Percentiles rank a stretch among this genome's conserved stretches.
Conservation (phyloP, 1,140 invertebrate genomes). For the Macrosteles quadrilineatus region DNA sequence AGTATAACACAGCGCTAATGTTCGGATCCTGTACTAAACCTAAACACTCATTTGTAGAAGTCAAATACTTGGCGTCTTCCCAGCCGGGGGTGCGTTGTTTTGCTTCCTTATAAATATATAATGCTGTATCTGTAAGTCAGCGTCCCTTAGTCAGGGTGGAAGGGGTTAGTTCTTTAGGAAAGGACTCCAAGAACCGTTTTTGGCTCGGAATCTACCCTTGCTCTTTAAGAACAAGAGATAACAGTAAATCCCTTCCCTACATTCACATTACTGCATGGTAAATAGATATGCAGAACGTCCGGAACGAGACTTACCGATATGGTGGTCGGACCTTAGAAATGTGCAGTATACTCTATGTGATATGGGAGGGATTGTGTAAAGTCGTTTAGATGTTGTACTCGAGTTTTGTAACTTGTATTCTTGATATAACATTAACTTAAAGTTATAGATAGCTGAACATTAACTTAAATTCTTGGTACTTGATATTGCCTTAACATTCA, state of each 20-base stretch:
- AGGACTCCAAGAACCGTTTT: constrained; percentile 5
- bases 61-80: not conserved
- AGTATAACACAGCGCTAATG: not conserved
- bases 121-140: not conserved
- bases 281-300: no score
- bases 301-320: no score
- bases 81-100: not conserved
- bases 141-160: not conserved
- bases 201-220: not conserved
- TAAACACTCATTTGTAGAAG: not conserved
- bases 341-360: no score
- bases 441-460: no score
- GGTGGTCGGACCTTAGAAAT: no score
- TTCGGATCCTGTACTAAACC: not conserved
- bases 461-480: no score
- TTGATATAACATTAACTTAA: no score
- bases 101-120: constrained; percentile 25
- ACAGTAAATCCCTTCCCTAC: constrained; percentile 11
- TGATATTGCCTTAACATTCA: no score
- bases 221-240: not conserved
- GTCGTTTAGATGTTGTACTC: no score
- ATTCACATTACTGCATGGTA: no score
- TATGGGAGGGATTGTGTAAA: no score
- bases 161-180: constrained; percentile 12
- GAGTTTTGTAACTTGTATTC: no score